phyloP scores from a whole-genome alignment of 2,888 invertebrate genomes.

The Plebejus anna region DNA sequence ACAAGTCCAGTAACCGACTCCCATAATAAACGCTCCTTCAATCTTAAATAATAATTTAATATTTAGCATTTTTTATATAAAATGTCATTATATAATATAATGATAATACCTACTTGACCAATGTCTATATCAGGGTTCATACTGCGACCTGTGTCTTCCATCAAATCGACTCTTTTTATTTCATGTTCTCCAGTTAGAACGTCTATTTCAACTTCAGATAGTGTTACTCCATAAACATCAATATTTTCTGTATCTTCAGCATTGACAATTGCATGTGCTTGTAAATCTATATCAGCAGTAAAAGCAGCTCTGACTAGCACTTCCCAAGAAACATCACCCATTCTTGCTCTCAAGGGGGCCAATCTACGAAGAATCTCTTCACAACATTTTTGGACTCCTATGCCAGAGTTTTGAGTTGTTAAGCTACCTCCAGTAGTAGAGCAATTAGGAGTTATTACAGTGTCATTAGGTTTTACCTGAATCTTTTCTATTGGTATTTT shows the following conservation, averaged over 20 bases:
- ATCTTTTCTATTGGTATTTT: slow-evolving; percentile 83
- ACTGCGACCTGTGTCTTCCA: slow-evolving; percentile 85
- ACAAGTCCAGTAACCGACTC: slow-evolving; percentile 81
- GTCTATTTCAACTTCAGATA: slow-evolving; percentile 86
- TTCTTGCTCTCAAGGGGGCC: slow-evolving; percentile 63
- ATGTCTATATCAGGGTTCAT: slow-evolving; percentile 85
- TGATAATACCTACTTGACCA: slow-evolving; percentile 78
- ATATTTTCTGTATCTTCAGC: slow-evolving; percentile 68
- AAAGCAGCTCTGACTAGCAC: slow-evolving; percentile 75
- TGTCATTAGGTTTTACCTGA: slow-evolving; percentile 82
- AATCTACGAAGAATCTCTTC: slow-evolving; percentile 48
- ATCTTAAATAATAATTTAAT: slow-evolving; percentile 15
- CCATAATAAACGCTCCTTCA: slow-evolving; percentile 85
- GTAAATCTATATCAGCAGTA: slow-evolving; percentile 72
- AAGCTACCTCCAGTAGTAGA: slow-evolving; percentile 83
- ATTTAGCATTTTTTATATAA: neutral
- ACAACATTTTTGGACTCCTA: slow-evolving; percentile 49
- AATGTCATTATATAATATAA: neutral
- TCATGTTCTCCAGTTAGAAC: slow-evolving; percentile 87
- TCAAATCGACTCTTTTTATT: slow-evolving; percentile 81
- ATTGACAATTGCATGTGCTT: slow-evolving; percentile 72
- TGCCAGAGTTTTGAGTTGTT: slow-evolving; percentile 51
- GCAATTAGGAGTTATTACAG: slow-evolving; percentile 82
- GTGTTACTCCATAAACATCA: slow-evolving; percentile 77
- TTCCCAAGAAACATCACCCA: slow-evolving; percentile 76